Evolutionary conservation across 2,888 invertebrate genomes (phyloP), one percentile per base, ranked within the genome.

Genomic region (Aporophyla lueneburgensis): DNA sequence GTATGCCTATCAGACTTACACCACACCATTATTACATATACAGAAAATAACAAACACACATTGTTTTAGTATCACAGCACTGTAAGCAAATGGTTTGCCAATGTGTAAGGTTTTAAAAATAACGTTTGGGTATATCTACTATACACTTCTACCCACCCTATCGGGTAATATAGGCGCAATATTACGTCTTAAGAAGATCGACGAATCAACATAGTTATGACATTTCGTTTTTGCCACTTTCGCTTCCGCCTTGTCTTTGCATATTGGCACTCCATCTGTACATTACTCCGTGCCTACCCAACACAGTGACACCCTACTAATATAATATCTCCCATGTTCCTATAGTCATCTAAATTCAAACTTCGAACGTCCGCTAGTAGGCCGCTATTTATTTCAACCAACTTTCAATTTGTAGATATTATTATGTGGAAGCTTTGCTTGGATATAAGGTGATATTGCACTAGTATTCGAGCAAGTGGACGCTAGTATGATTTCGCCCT

Each of bases 1-100:
- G 95, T 94, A 91, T 71, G 80, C n/a, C 12, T 14, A 2, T 16
- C 56, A 16, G 43, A 27, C 24, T 58, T 14, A 69, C 16, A 65
- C 49, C 19, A n/a, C 21, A 33, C 53, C 40, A 2, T n/a, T 43
- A 43, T 43, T 7, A 43, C 43, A 43, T 43, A 54, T 21, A 21
- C 59, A 65, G n/a, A 54, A 53, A 16, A 1, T 76, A 58, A 77
- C 27, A 43, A 12, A 58, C 16, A 49, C n/a, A 54, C 19, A 1
- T 33, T 7, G n/a, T 59, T 43, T 72, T 54, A 40, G 4, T 19
- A 6, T 0, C 43, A 63, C 71, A 43, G 79, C 65, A n/a, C 54
- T 19, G 54, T 63, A 19, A 56, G 4, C 54, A 63, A 78, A 82
- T 71, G 66, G 14, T 61, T 61, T 80, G 56, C 19, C 1, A 27